These are phyloP conservation scores for Drosophila serrata DNA, from an alignment of 1,140 invertebrate genomes.

Conservation along the genomic window DNA sequence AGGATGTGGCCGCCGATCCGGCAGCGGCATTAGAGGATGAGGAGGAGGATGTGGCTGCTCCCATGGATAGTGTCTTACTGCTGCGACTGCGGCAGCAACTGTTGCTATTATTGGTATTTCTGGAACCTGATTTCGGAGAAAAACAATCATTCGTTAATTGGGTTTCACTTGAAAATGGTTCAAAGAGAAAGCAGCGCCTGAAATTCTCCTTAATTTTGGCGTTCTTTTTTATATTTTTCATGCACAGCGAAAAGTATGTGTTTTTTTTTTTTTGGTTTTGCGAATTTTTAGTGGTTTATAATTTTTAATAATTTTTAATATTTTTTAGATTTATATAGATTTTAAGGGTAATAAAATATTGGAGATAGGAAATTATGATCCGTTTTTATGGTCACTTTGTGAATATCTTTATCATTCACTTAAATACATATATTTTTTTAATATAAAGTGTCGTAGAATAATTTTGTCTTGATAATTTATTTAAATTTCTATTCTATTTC, in stretches of 20 bases:
- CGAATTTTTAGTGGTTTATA: background rate
- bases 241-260: constrained; percentile 24
- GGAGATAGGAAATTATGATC: background rate
- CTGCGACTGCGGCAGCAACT: constrained; percentile 77
- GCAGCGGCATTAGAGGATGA: background rate
- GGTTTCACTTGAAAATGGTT: constrained; percentile 35
- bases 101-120: constrained; percentile 47
- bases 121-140: constrained; percentile 29
- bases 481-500: too few species aligned
- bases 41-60: constrained; percentile 31
- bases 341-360: background rate
- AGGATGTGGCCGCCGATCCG: constrained; percentile 4
- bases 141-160: constrained; percentile 36
- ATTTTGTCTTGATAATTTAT: too few species aligned
- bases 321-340: background rate
- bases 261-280: too few species aligned
- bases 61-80: constrained; percentile 54
- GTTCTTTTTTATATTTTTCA: background rate
- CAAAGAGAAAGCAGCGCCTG: constrained; percentile 7
- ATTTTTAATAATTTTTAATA: background rate
- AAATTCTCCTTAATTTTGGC: constrained; percentile 19
- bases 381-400: background rate
- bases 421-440: too few species aligned
- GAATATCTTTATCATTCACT: too few species aligned
- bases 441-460: too few species aligned